Conservation (phyloP, 2,113 vertebrate species). For the Chroicocephalus ridibundus region DNA sequence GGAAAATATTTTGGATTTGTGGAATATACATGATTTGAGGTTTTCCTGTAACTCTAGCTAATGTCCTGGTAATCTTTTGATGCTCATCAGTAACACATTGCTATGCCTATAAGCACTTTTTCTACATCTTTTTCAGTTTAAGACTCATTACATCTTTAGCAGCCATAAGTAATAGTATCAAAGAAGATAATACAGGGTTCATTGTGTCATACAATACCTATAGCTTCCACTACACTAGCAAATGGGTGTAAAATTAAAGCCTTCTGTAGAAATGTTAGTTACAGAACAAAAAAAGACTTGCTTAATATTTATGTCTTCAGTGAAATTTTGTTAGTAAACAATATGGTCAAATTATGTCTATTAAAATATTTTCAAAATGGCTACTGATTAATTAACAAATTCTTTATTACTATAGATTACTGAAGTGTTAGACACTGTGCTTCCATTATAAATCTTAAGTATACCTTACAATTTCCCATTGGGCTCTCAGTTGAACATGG, state of each 20-base stretch:
- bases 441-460: not conserved
- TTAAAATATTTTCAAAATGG: not conserved
- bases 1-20: slow-evolving; percentile 50
- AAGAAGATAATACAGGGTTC: slow-evolving; percentile 49
- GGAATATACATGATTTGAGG: slow-evolving; percentile 8
- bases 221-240: not conserved
- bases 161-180: slow-evolving; percentile 44
- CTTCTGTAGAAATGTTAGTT: slow-evolving; percentile 29
- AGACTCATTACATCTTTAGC: slow-evolving; percentile 56
- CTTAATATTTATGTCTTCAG: not conserved
- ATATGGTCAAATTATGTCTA: not conserved
- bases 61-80: slow-evolving; percentile 60
- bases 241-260: slow-evolving; percentile 53
- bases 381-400: not conserved
- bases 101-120: slow-evolving; percentile 54
- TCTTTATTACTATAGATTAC: not conserved
- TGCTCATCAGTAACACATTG: slow-evolving; percentile 62
- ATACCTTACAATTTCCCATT: not conserved
- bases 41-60: slow-evolving; percentile 55
- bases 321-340: not conserved
- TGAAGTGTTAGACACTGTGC: not conserved
- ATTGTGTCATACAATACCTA: slow-evolving; percentile 50
- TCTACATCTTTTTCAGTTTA: slow-evolving; percentile 65
- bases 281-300: not conserved
- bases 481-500: not conserved